phyloP scores from a whole-genome alignment of 2,797 vertebrate species.

The Geotria australis region DNA sequence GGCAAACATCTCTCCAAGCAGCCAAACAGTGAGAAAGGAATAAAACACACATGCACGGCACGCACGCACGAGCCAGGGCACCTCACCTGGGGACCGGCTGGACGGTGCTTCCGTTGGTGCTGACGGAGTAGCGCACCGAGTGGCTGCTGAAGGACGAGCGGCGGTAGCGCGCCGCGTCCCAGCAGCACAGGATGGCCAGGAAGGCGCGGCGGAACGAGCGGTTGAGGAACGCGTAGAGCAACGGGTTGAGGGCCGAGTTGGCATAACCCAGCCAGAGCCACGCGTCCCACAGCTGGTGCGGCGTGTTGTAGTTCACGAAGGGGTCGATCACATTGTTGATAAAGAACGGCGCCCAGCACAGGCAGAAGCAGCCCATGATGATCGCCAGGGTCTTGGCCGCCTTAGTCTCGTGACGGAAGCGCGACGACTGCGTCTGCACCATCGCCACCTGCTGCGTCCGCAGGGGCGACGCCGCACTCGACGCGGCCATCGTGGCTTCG shows the following conservation, averaged over 20 bases:
- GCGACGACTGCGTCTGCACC: slow-evolving; percentile 54
- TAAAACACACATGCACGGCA: too few species aligned
- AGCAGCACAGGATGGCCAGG: slow-evolving; percentile 93
- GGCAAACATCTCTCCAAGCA: too few species aligned
- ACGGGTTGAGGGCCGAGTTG: slow-evolving; percentile 95
- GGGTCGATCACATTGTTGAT: slow-evolving; percentile 88
- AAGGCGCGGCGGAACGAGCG: slow-evolving; percentile 97
- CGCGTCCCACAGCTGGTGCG: slow-evolving; percentile 55
- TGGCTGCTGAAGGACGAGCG: too few species aligned
- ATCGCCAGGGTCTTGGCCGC: slow-evolving; percentile 89
- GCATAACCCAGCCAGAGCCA: slow-evolving; percentile 97
- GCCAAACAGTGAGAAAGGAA: too few species aligned
- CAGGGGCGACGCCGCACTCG: not conserved
- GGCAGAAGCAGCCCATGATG: slow-evolving; percentile 98
- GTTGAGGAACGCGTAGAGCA: slow-evolving; percentile 97
- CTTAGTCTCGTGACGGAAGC: slow-evolving; percentile 85
- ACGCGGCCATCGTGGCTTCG: not conserved
- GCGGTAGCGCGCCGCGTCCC: slow-evolving; percentile 10
- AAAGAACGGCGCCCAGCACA: slow-evolving; percentile 96
- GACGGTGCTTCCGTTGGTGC: too few species aligned
- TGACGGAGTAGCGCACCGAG: too few species aligned
- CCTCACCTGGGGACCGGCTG: too few species aligned
- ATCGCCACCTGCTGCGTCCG: slow-evolving; percentile 6
- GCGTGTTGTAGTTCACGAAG: slow-evolving; percentile 71
- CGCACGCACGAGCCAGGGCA: too few species aligned